Percentiles rank a stretch among this genome's conserved stretches.
Conservation (phyloP, 2,113 vertebrate genomes). For the Cyanistes caeruleus region DNA sequence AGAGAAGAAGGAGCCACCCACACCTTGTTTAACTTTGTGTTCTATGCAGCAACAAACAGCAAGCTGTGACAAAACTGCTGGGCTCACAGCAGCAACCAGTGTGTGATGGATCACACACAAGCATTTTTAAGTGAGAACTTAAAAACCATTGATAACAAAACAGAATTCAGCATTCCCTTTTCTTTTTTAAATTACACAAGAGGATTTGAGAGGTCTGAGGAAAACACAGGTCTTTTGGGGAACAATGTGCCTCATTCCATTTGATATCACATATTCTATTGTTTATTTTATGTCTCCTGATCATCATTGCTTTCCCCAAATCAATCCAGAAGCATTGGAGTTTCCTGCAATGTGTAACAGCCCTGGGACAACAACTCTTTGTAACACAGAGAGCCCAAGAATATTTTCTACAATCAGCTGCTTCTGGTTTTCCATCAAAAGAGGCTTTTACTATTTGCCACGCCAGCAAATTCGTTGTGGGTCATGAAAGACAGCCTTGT, state of each 20-base stretch:
- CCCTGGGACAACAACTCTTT: not conserved
- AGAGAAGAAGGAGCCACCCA: not conserved
- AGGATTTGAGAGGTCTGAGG: not conserved
- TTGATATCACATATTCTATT: not conserved
- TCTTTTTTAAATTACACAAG: not conserved
- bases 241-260: not conserved
- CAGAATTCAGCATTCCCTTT: not conserved
- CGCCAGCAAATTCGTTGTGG: not conserved
- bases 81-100: not conserved
- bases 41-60: not conserved
- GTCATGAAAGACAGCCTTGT: not conserved
- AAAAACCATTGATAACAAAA: not conserved
- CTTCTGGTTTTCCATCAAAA: not conserved
- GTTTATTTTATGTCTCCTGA: not conserved
- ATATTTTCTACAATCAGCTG: not conserved
- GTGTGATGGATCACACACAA: rapidly evolving
- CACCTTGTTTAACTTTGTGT: not conserved
- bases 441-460: not conserved
- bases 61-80: not conserved
- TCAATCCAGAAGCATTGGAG: not conserved
- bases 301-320: not conserved
- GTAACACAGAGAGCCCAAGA: not conserved
- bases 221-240: not conserved
- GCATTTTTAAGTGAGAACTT: not conserved
- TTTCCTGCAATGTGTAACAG: not conserved